Evolutionary conservation across 35 echinoderm and acorn worm genomes (phyloP), one percentile per base, ranked within the genome.

Genomic region (Heliocidaris erythrogramma): DNA sequence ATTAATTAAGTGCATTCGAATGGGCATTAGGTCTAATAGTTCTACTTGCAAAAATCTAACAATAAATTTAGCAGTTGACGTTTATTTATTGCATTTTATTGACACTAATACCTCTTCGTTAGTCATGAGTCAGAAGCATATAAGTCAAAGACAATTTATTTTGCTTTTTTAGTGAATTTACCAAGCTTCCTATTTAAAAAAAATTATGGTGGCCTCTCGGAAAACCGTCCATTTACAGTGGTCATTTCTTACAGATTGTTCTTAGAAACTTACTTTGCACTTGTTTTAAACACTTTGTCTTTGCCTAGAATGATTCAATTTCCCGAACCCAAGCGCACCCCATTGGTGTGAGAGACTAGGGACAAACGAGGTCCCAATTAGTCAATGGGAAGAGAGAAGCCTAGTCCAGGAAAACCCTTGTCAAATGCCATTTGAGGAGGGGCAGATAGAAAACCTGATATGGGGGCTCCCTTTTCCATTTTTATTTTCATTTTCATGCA

Each of bases 311-410:
- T 92, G 91, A 92, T 92, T 92, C 91, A 92, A 92, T 92, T 92
- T 92, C 91, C 91, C 13, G 16, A 59, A 92, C 87, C 31, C 31
- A 13, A 48, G 48, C 21, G 48, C 91, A 56, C 91, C 91, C 91
- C 30, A 49, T 13, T 30, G 48, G 48, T 92, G 48, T 92, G 31
- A 78, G 47, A 30, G 49, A 59, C 91, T 48, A 13, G 32, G 29
- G 13, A 49, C n/a, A 59, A 49, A 49, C 48, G 91, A 89, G 91
- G 91, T 59, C 91, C 49, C 91, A 92, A 92, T 92, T 92, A 92
- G 91, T 13, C 3, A n/a, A 48, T 11, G 48, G 91, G 91, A 92
- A 50, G 49, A n/a, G 32, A 48, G 91, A 30, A 47, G 50, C 31
- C 17, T 12, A 24, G 91, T 13, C 2, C 91, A 92, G 91, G 91